Base-by-base conservation (phyloP, 1,140 invertebrate species). In the Drosophila navojoa region DNA sequence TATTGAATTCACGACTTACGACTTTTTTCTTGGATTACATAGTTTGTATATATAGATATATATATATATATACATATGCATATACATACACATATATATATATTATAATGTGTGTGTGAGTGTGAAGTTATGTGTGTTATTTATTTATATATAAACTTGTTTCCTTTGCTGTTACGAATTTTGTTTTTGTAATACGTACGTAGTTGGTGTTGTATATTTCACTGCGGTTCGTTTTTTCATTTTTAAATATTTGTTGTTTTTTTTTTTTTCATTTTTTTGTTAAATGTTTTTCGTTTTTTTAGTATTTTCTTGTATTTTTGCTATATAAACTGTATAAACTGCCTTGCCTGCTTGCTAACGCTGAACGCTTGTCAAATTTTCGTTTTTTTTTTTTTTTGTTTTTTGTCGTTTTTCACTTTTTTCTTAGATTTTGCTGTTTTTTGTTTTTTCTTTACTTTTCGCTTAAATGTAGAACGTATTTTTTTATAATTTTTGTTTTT, bases 261-360 rank as follows among this genome's bases (percentile, higher is more conserved):
- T 47, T 59, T 49, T 25, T 45, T 25, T 45, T 45, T 45, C 5
- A 0, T 40, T 67, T 62, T 76, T 44, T 59, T 40, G 10, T 75
- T 69, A 44, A 72, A 49, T 59, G 60, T 59, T 40, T 68, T 69
- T 78, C 55, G 42, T 27, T 66, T 81, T 81, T 35, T 74, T 71
- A 76, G 58, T 73, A 19, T 61, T 64, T 80, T 53, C 47, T 52
- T 52, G 54, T 40, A 71, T 74, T 63, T 67, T 81, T 79, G 68
- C 71, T 87, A 86, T 86, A 86, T 86, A 82, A 86, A 86, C 69
- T 87, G 82, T 87, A 87, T 87, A 86, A 86, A 86, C 75, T 87
- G 79, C 40, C 61, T 70, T 66, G 62, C 76, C 62, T 76, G 73
- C 73, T 66, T 84, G 80, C 80, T 84, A 59, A 82, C 78, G 78